Evolutionary conservation across 2,888 invertebrate species (phyloP).

Genomic region (Carpatolechia fugitivella): DNA sequence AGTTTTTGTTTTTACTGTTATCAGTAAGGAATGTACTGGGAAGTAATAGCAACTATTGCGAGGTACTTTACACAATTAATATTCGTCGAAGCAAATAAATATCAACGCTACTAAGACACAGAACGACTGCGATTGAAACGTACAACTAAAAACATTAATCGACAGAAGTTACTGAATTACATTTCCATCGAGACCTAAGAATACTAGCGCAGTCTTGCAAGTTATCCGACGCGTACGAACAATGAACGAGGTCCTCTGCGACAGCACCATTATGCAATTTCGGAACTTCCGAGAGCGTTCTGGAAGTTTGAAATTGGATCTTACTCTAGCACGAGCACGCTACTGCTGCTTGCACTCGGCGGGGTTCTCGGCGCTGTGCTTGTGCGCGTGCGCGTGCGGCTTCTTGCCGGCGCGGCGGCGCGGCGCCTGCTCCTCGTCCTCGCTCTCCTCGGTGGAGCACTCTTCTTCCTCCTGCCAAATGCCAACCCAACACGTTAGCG

Average conservation of each 20-base stretch:
- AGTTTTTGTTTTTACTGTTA: too few relatives aligned
- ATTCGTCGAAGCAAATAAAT: not conserved
- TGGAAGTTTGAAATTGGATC: too few relatives aligned
- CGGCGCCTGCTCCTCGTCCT: constrained; percentile 73
- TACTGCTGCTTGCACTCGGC: constrained; percentile 88
- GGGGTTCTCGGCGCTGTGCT: constrained; percentile 65
- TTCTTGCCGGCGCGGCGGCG: constrained; percentile 60
- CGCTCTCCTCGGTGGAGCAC: constrained; percentile 80
- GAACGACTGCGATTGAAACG: not conserved
- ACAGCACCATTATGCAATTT: not conserved
- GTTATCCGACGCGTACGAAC: not conserved
- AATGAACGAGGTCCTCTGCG: not conserved
- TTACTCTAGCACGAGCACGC: constrained; percentile 23
- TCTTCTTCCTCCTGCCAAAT: constrained; percentile 69
- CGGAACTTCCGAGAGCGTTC: not conserved
- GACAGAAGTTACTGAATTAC: not conserved
- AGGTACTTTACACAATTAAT: constrained; percentile 10
- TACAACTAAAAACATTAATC: not conserved
- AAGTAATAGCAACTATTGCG: not conserved
- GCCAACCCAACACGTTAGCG: too few relatives aligned
- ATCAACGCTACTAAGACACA: not conserved
- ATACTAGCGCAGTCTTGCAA: not conserved
- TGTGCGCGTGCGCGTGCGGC: constrained; percentile 38
- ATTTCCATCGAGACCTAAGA: not conserved
- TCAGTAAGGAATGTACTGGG: not conserved